Evolutionary conservation across 2,113 vertebrate species (phyloP), one percentile per base, ranked within the genome.

Genomic region (Salvelinus sp.): DNA sequence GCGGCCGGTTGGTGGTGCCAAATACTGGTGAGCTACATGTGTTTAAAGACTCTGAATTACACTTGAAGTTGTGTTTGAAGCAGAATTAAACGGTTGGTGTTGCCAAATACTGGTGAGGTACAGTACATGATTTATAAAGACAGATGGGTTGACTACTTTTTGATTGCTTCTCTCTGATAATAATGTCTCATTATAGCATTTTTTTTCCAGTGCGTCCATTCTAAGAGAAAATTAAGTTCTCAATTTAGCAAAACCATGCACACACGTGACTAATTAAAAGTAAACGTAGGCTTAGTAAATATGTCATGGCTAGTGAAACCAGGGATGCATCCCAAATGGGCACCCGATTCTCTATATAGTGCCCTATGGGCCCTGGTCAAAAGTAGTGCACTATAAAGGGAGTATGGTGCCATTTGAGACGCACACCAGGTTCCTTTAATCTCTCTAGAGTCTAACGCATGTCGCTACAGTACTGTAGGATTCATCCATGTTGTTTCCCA

Each of bases 1-100:
- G 97, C 13, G 97, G 97, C 0, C 95, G 97, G 6, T 73, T 99
- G 76, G 95, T 96, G 75, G 90, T 97, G 84, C 96, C 97, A 2
- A 96, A 97, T 88, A 95, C 96, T 85, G 97, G 97, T 98, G 83
- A 84, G 94, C 77, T 72, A 28, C 18, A 2, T 50, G 48, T 50
- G 48, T 50, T 54, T 54, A 18, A 54, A 4, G 50, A 50, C 48
- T 14, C 7, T 38, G 48, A 54, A 54, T 54, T 18, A 54, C 50
- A 16, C 50, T 44, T 44, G 38, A 44, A 44, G 38, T 9, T 54
- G 3, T 54, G 50, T 54, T 54, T 54, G 50, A 54, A 54, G 14
- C 16, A 44, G 9, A 44, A 44, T 44, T 44, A 44, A 10, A 44
- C 50, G 18, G 50, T 54, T 54, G 4, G 50, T 44, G 38, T 16